Conservation (phyloP, 1,140 invertebrate species). For the Euura lappo region DNA sequence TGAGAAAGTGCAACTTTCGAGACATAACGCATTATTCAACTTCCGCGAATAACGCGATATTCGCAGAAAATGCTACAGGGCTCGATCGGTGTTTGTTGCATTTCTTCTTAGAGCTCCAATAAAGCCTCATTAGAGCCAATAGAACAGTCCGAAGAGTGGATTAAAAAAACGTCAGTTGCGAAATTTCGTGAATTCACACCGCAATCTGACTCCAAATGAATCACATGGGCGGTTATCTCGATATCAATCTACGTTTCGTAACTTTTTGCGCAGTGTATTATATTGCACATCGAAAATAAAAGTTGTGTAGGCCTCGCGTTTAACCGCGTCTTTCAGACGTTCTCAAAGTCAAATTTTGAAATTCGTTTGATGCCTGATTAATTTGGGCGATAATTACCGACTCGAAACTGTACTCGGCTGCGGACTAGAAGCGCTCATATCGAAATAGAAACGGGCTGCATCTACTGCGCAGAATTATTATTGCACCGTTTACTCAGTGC, state of each 20-base stretch:
- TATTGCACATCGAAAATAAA: neutral
- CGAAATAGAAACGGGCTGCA: neutral
- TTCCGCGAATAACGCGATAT: too few relatives aligned
- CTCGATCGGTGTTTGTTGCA: too few relatives aligned
- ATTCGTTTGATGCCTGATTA: too few relatives aligned
- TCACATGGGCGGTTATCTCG: neutral
- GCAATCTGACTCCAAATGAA: neutral
- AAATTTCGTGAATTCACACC: neutral
- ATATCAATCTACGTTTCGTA: neutral
- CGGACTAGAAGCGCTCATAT: neutral
- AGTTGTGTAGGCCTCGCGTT: neutral
- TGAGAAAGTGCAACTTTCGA: too few relatives aligned
- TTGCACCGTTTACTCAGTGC: neutral
- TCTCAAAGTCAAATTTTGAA: too few relatives aligned
- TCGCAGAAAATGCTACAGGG: too few relatives aligned
- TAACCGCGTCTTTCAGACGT: neutral
- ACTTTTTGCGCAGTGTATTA: neutral
- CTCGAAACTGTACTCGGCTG: too few relatives aligned
- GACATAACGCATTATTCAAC: too few relatives aligned
- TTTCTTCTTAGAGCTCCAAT: too few relatives aligned
- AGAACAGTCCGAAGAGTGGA: too few relatives aligned
- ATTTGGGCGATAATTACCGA: too few relatives aligned
- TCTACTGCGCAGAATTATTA: constrained; percentile 7
- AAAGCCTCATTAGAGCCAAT: too few relatives aligned
- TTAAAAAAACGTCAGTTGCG: neutral